These are phyloP conservation scores for Galaxias olidus DNA, from an alignment of 2,797 vertebrate genomes.

Conservation along the genomic window DNA sequence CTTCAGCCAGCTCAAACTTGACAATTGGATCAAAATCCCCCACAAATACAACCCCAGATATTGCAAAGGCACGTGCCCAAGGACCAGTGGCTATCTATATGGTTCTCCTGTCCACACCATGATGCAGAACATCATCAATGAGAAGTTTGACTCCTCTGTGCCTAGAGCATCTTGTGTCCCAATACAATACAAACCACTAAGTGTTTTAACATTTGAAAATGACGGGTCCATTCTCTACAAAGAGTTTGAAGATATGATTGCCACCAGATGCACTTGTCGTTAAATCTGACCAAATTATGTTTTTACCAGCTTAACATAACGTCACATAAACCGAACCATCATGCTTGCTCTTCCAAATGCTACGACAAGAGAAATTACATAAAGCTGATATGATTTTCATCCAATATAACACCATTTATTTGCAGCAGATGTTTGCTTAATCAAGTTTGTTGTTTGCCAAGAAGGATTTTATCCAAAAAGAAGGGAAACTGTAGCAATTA, in stretches of 20 bases:
- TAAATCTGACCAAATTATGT: constrained; percentile 51
- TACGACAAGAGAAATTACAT: too few species aligned
- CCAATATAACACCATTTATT: constrained; percentile 49
- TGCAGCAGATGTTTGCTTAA: constrained; percentile 66
- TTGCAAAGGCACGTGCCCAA: constrained; percentile 89
- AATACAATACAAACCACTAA: constrained; percentile 88
- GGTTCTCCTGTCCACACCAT: constrained; percentile 91
- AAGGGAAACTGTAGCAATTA: constrained; percentile 41
- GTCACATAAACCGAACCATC: too few species aligned
- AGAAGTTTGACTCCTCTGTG: constrained; percentile 86
- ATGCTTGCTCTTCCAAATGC: too few species aligned
- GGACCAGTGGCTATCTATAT: constrained; percentile 83
- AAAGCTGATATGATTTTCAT: constrained; percentile 4
- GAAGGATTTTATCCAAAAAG: constrained; percentile 60
- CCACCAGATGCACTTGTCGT: constrained; percentile 91
- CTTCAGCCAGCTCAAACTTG: constrained; percentile 91
- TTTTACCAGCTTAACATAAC: constrained; percentile 34
- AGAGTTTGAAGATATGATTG: constrained; percentile 95
- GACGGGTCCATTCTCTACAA: constrained; percentile 92
- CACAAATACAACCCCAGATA: constrained; percentile 92
- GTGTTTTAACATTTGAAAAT: constrained; percentile 88
- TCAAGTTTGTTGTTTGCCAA: constrained; percentile 39
- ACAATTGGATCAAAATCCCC: constrained; percentile 93
- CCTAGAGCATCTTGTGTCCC: constrained; percentile 90
- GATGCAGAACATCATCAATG: constrained; percentile 92